Base-by-base conservation (phyloP, 2,113 vertebrate genomes). In the Chrysochloris asiatica region DNA sequence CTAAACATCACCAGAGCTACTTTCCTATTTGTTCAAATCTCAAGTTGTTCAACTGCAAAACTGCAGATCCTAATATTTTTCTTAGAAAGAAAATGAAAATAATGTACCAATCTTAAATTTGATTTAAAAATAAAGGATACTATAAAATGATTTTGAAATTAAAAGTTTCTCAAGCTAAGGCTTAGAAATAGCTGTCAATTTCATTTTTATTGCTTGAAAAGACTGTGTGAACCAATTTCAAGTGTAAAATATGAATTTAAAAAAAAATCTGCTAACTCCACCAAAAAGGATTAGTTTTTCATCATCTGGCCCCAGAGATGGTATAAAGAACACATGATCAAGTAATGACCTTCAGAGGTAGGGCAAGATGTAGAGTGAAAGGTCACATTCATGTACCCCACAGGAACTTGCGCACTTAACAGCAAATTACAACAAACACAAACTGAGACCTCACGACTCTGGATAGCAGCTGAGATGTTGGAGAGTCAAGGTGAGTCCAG, bases 61-160 rank as follows among this genome's bases (percentile, higher is more conserved):
- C n/a, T 24, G 1, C 10, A 56, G 26, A 6, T 22, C 36, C 48
- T 50, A 45, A 48, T 69, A 45, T n/a, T 21, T n/a, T 28, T 36
- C 14, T 85, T 41, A 30, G 21, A 72, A 75, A 65, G n/a, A 28
- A 88, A 54, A n/a, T 36, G 12, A 78, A 73, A 90, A 43, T 24
- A 72, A 7, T 12, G 21, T 30, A 26, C 11, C 30, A 7, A 47
- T 67, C 17, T 26, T 5, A 88, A 75, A 43, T 67, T 16, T 41
- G n/a, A 67, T 73, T 54, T 45, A 43, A 45, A 69, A 83, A 21
- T 8, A 45, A 90, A 47, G 26, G 41, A 11, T 76, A 47, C 38
- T 69, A 86, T 33, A 19, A 69, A 38, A 28, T 67, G n/a, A 76
- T 61, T 90, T 76, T 56, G n/a, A 50, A 71, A 88, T 92, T 28